Evolutionary conservation across 2,797 vertebrate species (phyloP), one percentile per base, ranked within the genome.

Genomic region (Chiloscyllium punctatum): DNA sequence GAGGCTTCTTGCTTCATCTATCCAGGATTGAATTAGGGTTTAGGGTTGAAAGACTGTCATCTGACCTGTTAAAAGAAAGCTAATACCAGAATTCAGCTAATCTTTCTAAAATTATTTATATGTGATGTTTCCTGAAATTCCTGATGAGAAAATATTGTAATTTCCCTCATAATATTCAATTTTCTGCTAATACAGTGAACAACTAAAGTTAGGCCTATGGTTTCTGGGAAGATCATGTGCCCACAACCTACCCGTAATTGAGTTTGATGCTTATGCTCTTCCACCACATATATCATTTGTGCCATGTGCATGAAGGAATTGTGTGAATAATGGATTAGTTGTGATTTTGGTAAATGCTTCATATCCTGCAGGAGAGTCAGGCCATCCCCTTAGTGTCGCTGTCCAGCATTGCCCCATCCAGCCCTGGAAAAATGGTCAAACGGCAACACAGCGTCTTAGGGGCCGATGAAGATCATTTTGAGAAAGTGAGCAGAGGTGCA

Each of bases 361-460:
- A 66, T 69, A n/a, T 68, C 7, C 33, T 92, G 30, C 96, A 98
- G 99, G 98, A 98, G 96, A 98, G 98, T 97, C 99, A 99, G 96
- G 98, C 98, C 33, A 97, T 98, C 96, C 98, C 98, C 0, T 96
- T 99, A 69, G 96, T 98, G 96, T 98, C 98, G 0, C 97, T 99
- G 95, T 97, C 98, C 69, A 98, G 98, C 0, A 97, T 97, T 0
- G 96, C 98, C 0, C 98, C 97, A 68, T 97, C 98, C 0, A 95
- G 96, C 69, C 96, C 97, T 0, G 96, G 96, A 95, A 98, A 97
- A 96, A 96, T 96, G 0, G 94, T 97, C 8, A 98, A 97, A 74
- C 97, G 98, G 95, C 98, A 98, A 87, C 95, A 96, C 0, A 97
- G 97, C 0, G 97, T 97, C 66, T 77, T 97, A 0, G 72, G 27